A percentile compares a stretch with the other conserved stretches of the same genome.
phyloP scores from a whole-genome alignment of 2,797 vertebrate genomes.

The Argya squamiceps region DNA sequence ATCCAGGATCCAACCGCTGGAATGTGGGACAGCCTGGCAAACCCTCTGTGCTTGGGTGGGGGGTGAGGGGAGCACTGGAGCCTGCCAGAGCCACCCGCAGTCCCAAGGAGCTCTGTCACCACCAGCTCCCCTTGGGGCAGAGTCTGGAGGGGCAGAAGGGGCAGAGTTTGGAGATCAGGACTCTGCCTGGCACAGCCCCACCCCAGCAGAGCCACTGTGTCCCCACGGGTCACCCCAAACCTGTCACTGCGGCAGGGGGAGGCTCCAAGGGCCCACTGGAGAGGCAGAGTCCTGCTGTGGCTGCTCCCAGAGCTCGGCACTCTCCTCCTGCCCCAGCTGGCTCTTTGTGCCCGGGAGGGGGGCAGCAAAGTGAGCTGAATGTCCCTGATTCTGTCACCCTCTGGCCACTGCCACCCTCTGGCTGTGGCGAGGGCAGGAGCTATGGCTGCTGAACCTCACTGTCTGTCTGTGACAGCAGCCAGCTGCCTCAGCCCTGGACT shows the following conservation, averaged over 20 bases:
- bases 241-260: not conserved
- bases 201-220: not conserved
- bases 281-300: not conserved
- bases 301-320: not conserved
- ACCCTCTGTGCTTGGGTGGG: not conserved
- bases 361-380: not conserved
- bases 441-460: not conserved
- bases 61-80: not conserved
- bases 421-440: not conserved
- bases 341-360: rapidly evolving
- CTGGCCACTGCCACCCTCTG: not conserved
- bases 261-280: not conserved
- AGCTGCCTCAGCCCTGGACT: not conserved
- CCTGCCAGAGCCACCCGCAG: not conserved
- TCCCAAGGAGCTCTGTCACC: rapidly evolving
- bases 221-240: not conserved
- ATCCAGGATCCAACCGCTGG: not conserved
- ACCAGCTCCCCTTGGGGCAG: rapidly evolving
- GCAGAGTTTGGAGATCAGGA: not conserved
- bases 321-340: not conserved
- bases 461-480: not conserved
- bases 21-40: not conserved
- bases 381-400: not conserved
- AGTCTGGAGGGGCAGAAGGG: not conserved
- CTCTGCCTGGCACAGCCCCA: not conserved